Base-by-base conservation (phyloP, 2,797 vertebrate species). In the Poeciliopsis infans region DNA sequence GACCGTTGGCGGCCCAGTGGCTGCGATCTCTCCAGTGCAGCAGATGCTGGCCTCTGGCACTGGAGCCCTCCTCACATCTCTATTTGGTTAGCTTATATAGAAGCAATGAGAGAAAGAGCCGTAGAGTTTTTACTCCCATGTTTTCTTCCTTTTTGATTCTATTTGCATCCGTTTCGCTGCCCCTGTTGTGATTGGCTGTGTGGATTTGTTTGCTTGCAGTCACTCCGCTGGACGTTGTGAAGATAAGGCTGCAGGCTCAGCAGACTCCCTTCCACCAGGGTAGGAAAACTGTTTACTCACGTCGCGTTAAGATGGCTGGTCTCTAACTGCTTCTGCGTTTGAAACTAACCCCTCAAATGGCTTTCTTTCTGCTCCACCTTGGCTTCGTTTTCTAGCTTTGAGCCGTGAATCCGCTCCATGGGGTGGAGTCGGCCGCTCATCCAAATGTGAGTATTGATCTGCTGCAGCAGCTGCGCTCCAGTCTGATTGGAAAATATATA, bases 171-270 rank as follows among this genome's bases (percentile, higher is more conserved):
- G 20, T 74, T 39, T 4, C 2, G 15, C 47, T 41, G 28, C n/a
- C 66, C 28, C 53, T 53, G 11, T 41, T 25, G 31, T 83, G 31
- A 74, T 18, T 59, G 0, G 59, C 31, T 77, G 1, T 70, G 33
- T 51, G 20, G 2, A 0, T 87, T 36, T 85, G 74, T 89, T 78
- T 83, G 0, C 89, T 78, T 83, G 0, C 89, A 99, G 98, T 98
- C 91, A 99, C 97, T 0, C 98, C 98, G 0, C 92, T 99, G 94
- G 98, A 99, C 0, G 97, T 99, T 87, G 97, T 99, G 86, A 99
- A 99, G 95, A 98, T 98, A 84, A 94, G 98, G 74, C 94, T 99
- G 92, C 98, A 99, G 95, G 95, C 97, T n/a, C 98, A 99, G 92
- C 96, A 95, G 84, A 95, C 96, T 1, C 94, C 97, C 0, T 94